Conservation (phyloP, 2,888 invertebrate genomes). For the Trissolcus brochymenae region DNA sequence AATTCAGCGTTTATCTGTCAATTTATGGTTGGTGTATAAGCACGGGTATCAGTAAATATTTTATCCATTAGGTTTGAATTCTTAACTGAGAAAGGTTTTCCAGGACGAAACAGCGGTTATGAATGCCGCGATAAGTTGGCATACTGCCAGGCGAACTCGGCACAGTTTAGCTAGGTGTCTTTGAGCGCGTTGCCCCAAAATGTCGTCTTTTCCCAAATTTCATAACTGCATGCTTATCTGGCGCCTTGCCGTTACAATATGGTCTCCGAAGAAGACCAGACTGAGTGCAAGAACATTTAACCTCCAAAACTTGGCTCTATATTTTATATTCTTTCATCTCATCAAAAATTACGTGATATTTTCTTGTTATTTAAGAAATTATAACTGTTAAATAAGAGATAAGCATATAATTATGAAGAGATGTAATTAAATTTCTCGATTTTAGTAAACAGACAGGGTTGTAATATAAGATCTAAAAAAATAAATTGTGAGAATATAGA, state of each 20-base stretch:
- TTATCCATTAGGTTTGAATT: constrained; percentile 48
- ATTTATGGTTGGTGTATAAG: constrained; percentile 32
- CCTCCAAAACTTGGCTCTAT: constrained; percentile 7
- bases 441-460: too few species aligned
- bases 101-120: constrained; percentile 65
- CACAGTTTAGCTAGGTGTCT: constrained; percentile 36
- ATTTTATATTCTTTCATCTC: not conserved
- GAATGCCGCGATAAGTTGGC: constrained; percentile 71
- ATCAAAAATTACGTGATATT: too few species aligned
- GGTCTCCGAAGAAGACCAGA: constrained; percentile 45
- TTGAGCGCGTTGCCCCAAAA: constrained; percentile 25
- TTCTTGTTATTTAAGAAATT: too few species aligned
- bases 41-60: constrained; percentile 42
- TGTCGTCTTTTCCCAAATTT: constrained; percentile 48
- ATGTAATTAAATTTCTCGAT: too few species aligned
- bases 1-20: constrained; percentile 44
- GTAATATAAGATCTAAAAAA: too few species aligned
- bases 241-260: constrained; percentile 45
- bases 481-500: too few species aligned
- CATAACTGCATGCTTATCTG: constrained; percentile 54
- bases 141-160: constrained; percentile 61
- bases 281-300: constrained; percentile 39
- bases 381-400: too few species aligned
- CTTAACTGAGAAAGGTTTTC: constrained; percentile 48
- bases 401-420: too few species aligned